Conservation (phyloP, 2,888 invertebrate genomes). For the Drosophila limbata region DNA sequence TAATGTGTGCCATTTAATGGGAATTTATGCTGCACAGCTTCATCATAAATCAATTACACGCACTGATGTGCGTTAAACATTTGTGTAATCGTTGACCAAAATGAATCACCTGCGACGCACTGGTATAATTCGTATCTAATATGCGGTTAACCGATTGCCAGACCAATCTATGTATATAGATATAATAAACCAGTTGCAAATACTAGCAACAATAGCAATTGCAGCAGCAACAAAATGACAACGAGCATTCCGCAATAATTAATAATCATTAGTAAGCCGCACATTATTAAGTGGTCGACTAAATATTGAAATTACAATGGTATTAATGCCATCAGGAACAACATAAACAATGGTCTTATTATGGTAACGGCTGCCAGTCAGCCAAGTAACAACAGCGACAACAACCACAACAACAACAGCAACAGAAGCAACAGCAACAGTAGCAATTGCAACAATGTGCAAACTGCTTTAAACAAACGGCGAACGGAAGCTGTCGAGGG, state of each 20-base stretch:
- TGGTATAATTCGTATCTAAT: constrained; percentile 58
- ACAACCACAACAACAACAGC: constrained; percentile 23
- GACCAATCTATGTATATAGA: constrained; percentile 9
- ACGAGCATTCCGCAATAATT: constrained; percentile 73
- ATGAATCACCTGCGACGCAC: constrained; percentile 57
- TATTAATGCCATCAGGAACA: constrained; percentile 75
- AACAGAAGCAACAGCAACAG: constrained; percentile 29
- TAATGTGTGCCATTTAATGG: constrained; percentile 2
- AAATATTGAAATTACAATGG: constrained; percentile 81
- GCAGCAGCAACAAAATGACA: constrained; percentile 47
- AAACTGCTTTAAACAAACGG: constrained; percentile 75
- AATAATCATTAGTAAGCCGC: constrained; percentile 80
- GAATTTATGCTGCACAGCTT: neutral
- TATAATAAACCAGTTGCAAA: constrained; percentile 22
- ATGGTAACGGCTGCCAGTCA: constrained; percentile 61
- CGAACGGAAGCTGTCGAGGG: constrained; percentile 34
- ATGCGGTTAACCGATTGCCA: constrained; percentile 62
- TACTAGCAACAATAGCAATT: constrained; percentile 5
- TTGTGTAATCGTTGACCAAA: constrained; percentile 33
- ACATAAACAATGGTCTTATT: constrained; percentile 77
- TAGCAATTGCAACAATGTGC: constrained; percentile 70
- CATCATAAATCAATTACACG: constrained; percentile 41
- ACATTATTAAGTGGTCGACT: constrained; percentile 81
- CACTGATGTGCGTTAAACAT: constrained; percentile 41
- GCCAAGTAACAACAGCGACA: constrained; percentile 30